Percentiles rank a stretch among this genome's conserved stretches.
phyloP scores from a whole-genome alignment of 37 sponge, comb jelly and placozoan genomes.

The Halichondria panicea region DNA sequence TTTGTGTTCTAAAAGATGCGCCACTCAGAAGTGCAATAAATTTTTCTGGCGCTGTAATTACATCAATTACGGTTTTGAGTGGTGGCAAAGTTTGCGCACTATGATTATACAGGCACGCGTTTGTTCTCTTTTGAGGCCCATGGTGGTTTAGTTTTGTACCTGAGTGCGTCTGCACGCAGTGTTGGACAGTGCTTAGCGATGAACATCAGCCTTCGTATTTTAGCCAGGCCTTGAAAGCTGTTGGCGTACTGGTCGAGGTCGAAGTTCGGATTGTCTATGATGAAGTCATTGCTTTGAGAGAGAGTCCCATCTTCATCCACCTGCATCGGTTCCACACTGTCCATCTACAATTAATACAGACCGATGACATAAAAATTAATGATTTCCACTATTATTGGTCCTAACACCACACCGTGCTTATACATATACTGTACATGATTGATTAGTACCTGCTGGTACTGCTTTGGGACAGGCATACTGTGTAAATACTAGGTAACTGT shows the following conservation, averaged over 20 bases:
- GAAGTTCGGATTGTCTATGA: constrained; percentile 65
- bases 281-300: constrained; percentile 33
- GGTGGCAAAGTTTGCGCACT: too few species aligned
- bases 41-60: too few species aligned
- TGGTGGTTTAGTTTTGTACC: too few species aligned
- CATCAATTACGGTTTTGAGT: too few species aligned
- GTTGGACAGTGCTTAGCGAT: constrained; percentile 85
- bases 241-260: constrained; percentile 78
- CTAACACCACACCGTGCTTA: not conserved
- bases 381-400: not conserved
- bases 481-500: not conserved
- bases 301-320: constrained; percentile 65
- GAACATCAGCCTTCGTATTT: constrained; percentile 72
- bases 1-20: too few species aligned
- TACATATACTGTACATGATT: not conserved
- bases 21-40: too few species aligned
- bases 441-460: constrained; percentile 26
- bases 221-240: constrained; percentile 74
- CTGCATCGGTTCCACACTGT: constrained; percentile 84
- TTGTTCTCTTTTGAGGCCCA: too few species aligned
- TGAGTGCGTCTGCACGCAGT: constrained; percentile 70
- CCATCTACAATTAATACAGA: constrained; percentile 28
- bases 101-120: too few species aligned
- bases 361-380: not conserved
- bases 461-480: constrained; percentile 48